Base-by-base conservation (phyloP, 2,113 vertebrate species). In the Vanacampus margaritifer region DNA sequence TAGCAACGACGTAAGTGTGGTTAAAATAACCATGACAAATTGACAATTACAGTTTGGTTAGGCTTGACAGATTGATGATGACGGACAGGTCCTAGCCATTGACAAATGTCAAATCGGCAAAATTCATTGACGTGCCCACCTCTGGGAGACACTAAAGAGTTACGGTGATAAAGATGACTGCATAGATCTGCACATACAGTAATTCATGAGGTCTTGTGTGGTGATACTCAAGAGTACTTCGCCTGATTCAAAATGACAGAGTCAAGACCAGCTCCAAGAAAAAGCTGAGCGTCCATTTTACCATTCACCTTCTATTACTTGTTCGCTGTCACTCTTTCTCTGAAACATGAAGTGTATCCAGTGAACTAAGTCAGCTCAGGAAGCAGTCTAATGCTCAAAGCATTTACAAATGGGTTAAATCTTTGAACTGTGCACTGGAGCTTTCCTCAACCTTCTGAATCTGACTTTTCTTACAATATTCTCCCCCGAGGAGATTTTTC, bases 371-470 rank as follows among this genome's bases (percentile, higher is more conserved):
- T 37, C 35, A 57, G 54, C 54, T 32, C 54, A 57, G 7, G 26
- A 32, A 57, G 54, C 26, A 12, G 26, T 28, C 54, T 14, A 17
- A 57, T 3, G 12, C 54, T 57, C 54, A 57, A 57, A 57, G 54
- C 26, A 32, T 57, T 32, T 57, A 57, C 54, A 28, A 57, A 57
- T 32, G 54, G 54, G 54, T 32, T 32, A 57, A 28, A 57, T 57
- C 54, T 57, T 57, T 57, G 54, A 57, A 57, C 54, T 9, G 26
- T 57, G 54, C 23, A 57, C 54, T 17, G 16, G 51, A 24, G 23
- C 26, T 17, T 57, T 57, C 26, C 26, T 19, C 54, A 57, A 32
- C 26, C 51, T 26, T 24, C 24, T 26, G 51, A 54, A 26, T 54
- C 51, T 13, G 21, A 28, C 14, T 9, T 57, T 26, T 32, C 16